A percentile compares a stretch with the other conserved stretches of the same genome.
These are phyloP conservation scores for Protonibea diacanthus DNA, from an alignment of 2,797 vertebrate species.

Conservation along the genomic window DNA sequence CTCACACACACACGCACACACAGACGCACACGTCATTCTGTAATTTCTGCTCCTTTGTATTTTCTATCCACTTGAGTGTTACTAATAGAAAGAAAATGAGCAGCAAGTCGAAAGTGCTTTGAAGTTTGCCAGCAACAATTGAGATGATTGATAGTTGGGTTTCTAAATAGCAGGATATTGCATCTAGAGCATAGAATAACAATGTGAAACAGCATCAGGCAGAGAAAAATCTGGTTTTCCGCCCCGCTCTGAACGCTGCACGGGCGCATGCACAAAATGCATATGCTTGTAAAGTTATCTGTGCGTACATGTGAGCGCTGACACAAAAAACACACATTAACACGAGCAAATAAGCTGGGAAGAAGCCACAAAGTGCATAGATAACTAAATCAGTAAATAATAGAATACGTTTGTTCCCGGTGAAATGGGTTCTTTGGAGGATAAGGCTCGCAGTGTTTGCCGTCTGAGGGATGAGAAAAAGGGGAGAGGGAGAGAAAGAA, in stretches of 20 bases:
- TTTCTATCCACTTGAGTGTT: conserved; percentile 69
- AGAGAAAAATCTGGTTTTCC: conserved; percentile 23
- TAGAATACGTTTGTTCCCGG: conserved; percentile 70
- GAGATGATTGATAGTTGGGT: conserved; percentile 74
- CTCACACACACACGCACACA: conserved; percentile 21
- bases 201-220: conserved; percentile 50
- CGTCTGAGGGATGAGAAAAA: conserved; percentile 49
- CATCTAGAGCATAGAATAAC: conserved; percentile 50
- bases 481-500: conserved; percentile 30
- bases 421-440: conserved; percentile 60
- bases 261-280: neutral
- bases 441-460: conserved; percentile 50
- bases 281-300: conserved; percentile 43
- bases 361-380: conserved; percentile 58
- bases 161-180: conserved; percentile 64
- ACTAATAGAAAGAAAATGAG: conserved; percentile 78
- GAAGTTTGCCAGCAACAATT: conserved; percentile 73
- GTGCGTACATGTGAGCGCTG: neutral
- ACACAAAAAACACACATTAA: conserved; percentile 39
- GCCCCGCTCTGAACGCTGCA: conserved; percentile 9
- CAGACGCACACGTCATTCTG: conserved; percentile 16
- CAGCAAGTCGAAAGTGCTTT: conserved; percentile 56
- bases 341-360: conserved; percentile 27
- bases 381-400: conserved; percentile 73
- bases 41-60: conserved; percentile 50